phyloP scores from a whole-genome alignment of 2,113 vertebrate genomes.

The Hylia prasina region DNA sequence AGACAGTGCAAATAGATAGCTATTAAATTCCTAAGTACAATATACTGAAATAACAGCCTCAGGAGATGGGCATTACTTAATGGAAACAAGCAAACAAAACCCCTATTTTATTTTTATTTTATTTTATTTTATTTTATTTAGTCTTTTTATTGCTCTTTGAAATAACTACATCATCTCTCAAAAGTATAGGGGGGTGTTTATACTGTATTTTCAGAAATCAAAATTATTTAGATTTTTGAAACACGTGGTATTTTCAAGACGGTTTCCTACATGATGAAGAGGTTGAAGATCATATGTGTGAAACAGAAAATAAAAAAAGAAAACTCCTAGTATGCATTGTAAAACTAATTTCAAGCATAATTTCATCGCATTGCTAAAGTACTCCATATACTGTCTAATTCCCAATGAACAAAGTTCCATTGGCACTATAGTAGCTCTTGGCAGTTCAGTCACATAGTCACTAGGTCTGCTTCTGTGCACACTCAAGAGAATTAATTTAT shows the following conservation, averaged over 20 bases:
- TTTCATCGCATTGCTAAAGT: background rate
- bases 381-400: background rate
- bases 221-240: background rate
- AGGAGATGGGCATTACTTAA: background rate
- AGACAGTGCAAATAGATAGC: background rate
- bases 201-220: background rate
- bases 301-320: background rate
- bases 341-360: background rate
- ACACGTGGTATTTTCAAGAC: background rate
- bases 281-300: background rate
- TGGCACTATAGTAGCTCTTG: background rate
- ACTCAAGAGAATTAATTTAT: background rate
- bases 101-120: no score
- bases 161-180: background rate
- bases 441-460: background rate
- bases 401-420: background rate
- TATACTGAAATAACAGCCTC: background rate
- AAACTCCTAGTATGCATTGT: accelerated
- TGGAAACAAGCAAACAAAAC: background rate
- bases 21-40: background rate
- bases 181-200: background rate
- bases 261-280: background rate
- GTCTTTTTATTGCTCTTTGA: background rate
- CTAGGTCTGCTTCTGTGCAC: background rate
- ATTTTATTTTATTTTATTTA: background rate